phyloP scores from a whole-genome alignment of 2,888 invertebrate genomes.

The Lasioglossum oenotherae region DNA sequence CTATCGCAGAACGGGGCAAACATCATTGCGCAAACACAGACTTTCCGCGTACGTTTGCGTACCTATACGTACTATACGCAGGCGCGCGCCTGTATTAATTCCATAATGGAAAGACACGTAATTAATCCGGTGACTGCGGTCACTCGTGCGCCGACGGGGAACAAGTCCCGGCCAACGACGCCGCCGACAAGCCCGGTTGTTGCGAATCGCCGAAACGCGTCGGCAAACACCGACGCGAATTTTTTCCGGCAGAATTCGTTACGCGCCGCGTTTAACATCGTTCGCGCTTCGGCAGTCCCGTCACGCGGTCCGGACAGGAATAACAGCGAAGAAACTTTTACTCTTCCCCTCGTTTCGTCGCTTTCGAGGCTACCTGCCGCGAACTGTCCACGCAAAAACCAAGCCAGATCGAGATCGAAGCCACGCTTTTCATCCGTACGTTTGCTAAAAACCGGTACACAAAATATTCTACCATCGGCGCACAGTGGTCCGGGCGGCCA shows the following conservation, averaged over 20 bases:
- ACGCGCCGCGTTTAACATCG: not conserved
- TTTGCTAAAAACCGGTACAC: not conserved
- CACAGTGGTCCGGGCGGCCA: no score
- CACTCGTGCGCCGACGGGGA: slow-evolving; percentile 5
- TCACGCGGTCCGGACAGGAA: not conserved
- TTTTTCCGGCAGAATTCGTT: slow-evolving; percentile 3
- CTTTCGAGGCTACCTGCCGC: not conserved
- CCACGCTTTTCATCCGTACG: not conserved
- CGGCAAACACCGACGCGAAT: not conserved
- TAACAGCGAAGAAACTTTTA: slow-evolving; percentile 4
- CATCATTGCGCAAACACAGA: slow-evolving; percentile 60
- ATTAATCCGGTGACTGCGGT: slow-evolving; percentile 65
- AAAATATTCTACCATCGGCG: not conserved
- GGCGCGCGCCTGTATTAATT: slow-evolving; percentile 51
- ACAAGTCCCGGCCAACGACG: slow-evolving; percentile 17
- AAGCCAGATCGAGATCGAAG: not conserved
- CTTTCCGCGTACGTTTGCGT: slow-evolving; percentile 34
- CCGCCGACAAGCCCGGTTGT: slow-evolving; percentile 1
- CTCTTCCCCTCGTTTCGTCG: not conserved
- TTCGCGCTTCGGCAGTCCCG: not conserved
- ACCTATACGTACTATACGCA: not conserved
- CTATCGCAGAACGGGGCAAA: slow-evolving; percentile 61
- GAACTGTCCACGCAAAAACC: not conserved
- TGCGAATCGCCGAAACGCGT: slow-evolving; percentile 8
- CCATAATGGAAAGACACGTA: slow-evolving; percentile 68